Percentiles rank a stretch among this genome's conserved stretches.
Evolutionary conservation across 2,888 invertebrate genomes (phyloP).

Genomic region (Cheilosia vulpina): DNA sequence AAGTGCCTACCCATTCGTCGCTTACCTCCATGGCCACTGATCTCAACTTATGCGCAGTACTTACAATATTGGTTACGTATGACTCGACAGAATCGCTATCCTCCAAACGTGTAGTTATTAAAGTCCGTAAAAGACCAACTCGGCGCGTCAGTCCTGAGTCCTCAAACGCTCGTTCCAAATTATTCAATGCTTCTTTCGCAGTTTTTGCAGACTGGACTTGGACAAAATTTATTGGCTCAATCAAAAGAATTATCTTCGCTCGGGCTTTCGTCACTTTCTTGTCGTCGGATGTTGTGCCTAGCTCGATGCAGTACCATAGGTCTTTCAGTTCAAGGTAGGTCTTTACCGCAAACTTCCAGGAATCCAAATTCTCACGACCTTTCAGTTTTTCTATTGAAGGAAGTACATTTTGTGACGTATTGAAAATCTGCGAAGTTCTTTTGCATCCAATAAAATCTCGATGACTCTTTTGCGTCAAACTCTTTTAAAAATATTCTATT

Average conservation of each 20-base stretch:
- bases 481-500: background rate
- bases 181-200: slow-evolving; percentile 77
- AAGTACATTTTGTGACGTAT: slow-evolving; percentile 12
- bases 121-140: slow-evolving; percentile 76
- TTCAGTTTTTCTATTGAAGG: slow-evolving; percentile 16
- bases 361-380: slow-evolving; percentile 21
- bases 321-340: slow-evolving; percentile 30
- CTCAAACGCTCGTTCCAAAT: slow-evolving; percentile 76
- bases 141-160: slow-evolving; percentile 77
- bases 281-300: background rate
- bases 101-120: slow-evolving; percentile 75
- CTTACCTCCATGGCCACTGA: slow-evolving; percentile 68
- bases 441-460: no score
- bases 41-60: slow-evolving; percentile 77
- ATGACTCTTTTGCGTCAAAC: background rate
- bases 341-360: slow-evolving; percentile 13
- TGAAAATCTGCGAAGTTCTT: background rate
- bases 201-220: slow-evolving; percentile 76
- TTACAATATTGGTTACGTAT: slow-evolving; percentile 77
- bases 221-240: slow-evolving; percentile 74
- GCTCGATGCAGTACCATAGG: slow-evolving; percentile 19
- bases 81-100: slow-evolving; percentile 76
- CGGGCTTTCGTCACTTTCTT: slow-evolving; percentile 34
- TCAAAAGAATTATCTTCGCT: slow-evolving; percentile 25
- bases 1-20: slow-evolving; percentile 4